phyloP scores from a whole-genome alignment of 1,140 invertebrate species.

The Drosophila willistoni region DNA sequence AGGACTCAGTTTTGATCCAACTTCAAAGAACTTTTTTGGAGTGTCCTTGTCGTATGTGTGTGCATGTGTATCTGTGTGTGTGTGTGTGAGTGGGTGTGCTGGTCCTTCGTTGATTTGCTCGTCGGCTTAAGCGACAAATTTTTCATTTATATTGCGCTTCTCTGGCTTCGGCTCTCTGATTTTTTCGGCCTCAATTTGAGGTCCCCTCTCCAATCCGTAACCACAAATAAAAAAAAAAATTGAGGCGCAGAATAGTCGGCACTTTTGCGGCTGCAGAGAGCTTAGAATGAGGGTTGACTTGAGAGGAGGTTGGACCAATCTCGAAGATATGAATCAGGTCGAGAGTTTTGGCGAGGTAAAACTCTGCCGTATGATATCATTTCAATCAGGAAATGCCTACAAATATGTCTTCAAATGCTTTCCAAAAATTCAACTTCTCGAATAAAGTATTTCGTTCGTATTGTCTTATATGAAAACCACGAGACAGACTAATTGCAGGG shows the following conservation, averaged over 20 bases:
- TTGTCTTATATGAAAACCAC: no score
- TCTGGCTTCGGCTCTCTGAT: constrained; percentile 57
- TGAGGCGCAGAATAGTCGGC: constrained; percentile 52
- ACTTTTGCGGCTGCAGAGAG: constrained; percentile 63
- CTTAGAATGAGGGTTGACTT: constrained; percentile 1
- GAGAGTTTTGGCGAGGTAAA: neutral
- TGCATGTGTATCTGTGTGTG: constrained; percentile 2
- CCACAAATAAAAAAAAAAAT: constrained; percentile 36
- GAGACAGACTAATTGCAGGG: no score
- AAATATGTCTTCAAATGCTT: no score
- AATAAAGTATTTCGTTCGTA: no score
- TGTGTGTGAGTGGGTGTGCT: constrained; percentile 13
- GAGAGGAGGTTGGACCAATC: neutral
- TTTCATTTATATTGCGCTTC: constrained; percentile 68
- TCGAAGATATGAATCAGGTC: constrained; percentile 24
- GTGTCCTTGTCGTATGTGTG: constrained; percentile 62
- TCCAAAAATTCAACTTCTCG: no score
- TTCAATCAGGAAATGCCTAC: neutral
- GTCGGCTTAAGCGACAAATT: constrained; percentile 73
- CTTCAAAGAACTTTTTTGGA: constrained; percentile 75
- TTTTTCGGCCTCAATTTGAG: constrained; percentile 54
- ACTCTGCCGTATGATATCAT: neutral
- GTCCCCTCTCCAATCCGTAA: constrained; percentile 16
- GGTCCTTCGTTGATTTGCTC: constrained; percentile 27
- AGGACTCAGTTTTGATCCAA: constrained; percentile 64